Conservation (phyloP, 2,797 vertebrate species). For the Chelmon rostratus region DNA sequence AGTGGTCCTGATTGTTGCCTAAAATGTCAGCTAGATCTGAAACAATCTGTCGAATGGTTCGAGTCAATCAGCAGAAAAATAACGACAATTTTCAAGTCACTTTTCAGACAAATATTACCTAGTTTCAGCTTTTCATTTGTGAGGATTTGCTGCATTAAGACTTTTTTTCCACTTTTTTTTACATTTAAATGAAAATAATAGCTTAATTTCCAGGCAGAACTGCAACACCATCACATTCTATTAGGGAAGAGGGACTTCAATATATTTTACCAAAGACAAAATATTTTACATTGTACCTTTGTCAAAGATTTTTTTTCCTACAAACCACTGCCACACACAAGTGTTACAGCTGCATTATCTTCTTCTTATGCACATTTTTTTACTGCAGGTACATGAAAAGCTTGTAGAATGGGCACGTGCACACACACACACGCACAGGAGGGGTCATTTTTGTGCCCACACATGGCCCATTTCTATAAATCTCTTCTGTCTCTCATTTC, state of each 20-base stretch:
- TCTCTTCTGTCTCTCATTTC: slow-evolving; percentile 34
- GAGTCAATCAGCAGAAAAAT: background rate
- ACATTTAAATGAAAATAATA: no score
- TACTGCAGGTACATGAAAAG: background rate
- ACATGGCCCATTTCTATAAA: slow-evolving; percentile 18
- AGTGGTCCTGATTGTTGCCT: background rate
- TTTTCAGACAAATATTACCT: background rate
- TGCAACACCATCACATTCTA: background rate
- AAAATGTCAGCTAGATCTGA: background rate
- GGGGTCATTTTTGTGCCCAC: slow-evolving; percentile 3
- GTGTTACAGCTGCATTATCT: background rate
- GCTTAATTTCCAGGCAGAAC: background rate
- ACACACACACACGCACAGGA: background rate
- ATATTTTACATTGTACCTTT: background rate
- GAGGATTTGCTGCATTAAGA: background rate
- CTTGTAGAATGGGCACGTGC: background rate
- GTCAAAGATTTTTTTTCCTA: no score
- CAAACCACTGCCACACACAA: background rate
- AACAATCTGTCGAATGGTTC: background rate
- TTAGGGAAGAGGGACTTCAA: background rate
- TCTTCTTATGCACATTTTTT: background rate
- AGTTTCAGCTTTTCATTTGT: background rate
- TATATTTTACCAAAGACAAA: background rate
- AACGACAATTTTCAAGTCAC: background rate
- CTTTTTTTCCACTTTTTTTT: no score